Conservation (phyloP, 2,797 vertebrate genomes). For the Oryzias sinensis region DNA sequence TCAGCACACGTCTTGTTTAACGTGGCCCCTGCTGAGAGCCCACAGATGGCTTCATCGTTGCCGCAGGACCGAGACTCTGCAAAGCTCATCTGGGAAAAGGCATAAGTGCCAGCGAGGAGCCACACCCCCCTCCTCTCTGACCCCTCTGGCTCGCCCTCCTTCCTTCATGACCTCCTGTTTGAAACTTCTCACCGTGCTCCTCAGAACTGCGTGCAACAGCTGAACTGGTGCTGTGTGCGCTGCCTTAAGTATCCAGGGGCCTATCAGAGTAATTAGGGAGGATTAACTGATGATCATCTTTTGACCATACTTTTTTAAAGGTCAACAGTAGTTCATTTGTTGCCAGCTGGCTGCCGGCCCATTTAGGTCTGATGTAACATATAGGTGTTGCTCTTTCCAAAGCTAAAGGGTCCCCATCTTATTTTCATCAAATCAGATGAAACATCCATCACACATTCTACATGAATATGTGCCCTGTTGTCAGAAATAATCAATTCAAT, state of each 20-base stretch:
- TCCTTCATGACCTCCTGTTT: constrained; percentile 48
- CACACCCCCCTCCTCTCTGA: constrained; percentile 16
- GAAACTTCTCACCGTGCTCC: constrained; percentile 49
- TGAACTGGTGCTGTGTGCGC: constrained; percentile 52
- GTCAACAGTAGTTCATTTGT: constrained; percentile 78
- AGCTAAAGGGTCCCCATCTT: too few relatives aligned
- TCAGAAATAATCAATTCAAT: constrained; percentile 11
- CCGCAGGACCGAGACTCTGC: constrained; percentile 59
- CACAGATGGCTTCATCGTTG: constrained; percentile 69
- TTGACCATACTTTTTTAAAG: constrained; percentile 79
- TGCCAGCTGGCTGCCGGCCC: constrained; percentile 77
- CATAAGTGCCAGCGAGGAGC: constrained; percentile 41
- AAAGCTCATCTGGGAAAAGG: constrained; percentile 58
- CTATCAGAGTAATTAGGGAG: constrained; percentile 74
- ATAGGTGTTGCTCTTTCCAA: too few relatives aligned
- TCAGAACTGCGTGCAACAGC: constrained; percentile 65
- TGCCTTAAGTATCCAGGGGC: constrained; percentile 57
- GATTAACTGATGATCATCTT: constrained; percentile 81
- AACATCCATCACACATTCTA: too few relatives aligned
- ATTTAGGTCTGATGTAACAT: constrained; percentile 6
- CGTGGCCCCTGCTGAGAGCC: constrained; percentile 61
- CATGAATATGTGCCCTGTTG: constrained; percentile 3
- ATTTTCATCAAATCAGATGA: too few relatives aligned
- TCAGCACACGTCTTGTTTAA: constrained; percentile 72
- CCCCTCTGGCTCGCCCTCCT: constrained; percentile 24